phyloP scores from a whole-genome alignment of 2,888 invertebrate genomes.

The Merodon equestris region DNA sequence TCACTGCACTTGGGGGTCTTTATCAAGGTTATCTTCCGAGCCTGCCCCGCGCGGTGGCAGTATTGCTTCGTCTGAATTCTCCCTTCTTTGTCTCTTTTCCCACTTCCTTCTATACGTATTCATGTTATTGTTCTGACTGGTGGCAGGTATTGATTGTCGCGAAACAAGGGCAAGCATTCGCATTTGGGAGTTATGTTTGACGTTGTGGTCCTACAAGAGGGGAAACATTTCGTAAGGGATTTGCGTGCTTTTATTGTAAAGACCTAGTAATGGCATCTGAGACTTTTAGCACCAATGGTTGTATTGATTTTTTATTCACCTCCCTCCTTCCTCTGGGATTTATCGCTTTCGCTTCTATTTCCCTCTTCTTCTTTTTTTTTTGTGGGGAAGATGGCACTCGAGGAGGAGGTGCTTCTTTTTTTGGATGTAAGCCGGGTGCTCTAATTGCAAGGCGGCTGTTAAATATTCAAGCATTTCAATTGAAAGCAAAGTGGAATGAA shows the following conservation, averaged over 20 bases:
- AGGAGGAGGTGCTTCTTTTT: no score
- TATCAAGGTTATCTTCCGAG: slow-evolving; percentile 40
- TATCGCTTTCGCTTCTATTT: no score
- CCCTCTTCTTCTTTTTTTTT: no score
- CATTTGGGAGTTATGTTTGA: slow-evolving; percentile 3
- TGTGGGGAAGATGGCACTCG: no score
- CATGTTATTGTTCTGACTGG: neutral
- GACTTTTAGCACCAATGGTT: slow-evolving; percentile 34
- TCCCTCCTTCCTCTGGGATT: no score
- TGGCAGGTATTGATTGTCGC: slow-evolving; percentile 45
- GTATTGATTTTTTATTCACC: slow-evolving; percentile 31
- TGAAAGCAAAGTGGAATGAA: slow-evolving; percentile 9
- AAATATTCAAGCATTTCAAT: slow-evolving; percentile 29
- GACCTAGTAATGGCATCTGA: slow-evolving; percentile 57
- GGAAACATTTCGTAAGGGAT: slow-evolving; percentile 34
- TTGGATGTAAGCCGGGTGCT: neutral
- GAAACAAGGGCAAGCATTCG: slow-evolving; percentile 54
- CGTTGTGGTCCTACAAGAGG: slow-evolving; percentile 2
- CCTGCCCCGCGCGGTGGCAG: no score
- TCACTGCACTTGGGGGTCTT: slow-evolving; percentile 58
- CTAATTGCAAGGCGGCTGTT: slow-evolving; percentile 49
- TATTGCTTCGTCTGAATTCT: slow-evolving; percentile 15
- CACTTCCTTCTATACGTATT: neutral
- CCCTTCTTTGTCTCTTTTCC: slow-evolving; percentile 10
- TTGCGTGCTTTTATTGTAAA: slow-evolving; percentile 56